phyloP scores from a whole-genome alignment of 37 sponge, comb jelly and placozoan genomes.

The Beroe ovata region DNA sequence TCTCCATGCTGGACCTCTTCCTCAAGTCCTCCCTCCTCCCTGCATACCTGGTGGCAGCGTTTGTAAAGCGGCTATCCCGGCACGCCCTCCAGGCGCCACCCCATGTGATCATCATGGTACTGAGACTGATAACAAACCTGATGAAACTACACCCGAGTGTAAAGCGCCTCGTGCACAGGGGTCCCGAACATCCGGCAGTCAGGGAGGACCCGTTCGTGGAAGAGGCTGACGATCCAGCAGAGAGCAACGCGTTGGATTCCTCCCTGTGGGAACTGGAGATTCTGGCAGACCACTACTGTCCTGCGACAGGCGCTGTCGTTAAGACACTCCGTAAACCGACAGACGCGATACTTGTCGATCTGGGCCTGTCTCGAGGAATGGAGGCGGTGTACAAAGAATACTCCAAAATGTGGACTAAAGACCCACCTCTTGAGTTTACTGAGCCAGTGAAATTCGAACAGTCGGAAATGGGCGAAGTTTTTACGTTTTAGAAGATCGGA shows the following conservation, averaged over 20 bases:
- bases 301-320: constrained; percentile 72
- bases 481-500: constrained; percentile 35
- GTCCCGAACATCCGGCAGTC: constrained; percentile 4
- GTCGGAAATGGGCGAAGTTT: neutral
- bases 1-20: constrained; percentile 84
- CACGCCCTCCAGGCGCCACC: constrained; percentile 85
- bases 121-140: constrained; percentile 80
- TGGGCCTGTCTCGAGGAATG: constrained; percentile 73
- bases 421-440: constrained; percentile 33
- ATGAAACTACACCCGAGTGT: constrained; percentile 89
- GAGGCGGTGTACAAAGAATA: constrained; percentile 11
- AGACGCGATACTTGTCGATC: constrained; percentile 68
- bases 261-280: constrained; percentile 96
- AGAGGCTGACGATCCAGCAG: constrained; percentile 77
- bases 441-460: constrained; percentile 41
- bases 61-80: constrained; percentile 82
- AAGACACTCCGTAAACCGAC: constrained; percentile 70
- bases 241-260: constrained; percentile 84
- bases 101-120: constrained; percentile 77
- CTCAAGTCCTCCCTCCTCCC: constrained; percentile 87
- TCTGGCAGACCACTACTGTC: constrained; percentile 82
- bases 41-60: constrained; percentile 92
- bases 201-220: constrained; percentile 75
- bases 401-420: constrained; percentile 65
- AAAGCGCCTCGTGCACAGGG: constrained; percentile 81